Percentiles rank a stretch among this genome's conserved stretches.
Conservation (phyloP, 2,888 invertebrate genomes). For the Leptinotarsa juncta region DNA sequence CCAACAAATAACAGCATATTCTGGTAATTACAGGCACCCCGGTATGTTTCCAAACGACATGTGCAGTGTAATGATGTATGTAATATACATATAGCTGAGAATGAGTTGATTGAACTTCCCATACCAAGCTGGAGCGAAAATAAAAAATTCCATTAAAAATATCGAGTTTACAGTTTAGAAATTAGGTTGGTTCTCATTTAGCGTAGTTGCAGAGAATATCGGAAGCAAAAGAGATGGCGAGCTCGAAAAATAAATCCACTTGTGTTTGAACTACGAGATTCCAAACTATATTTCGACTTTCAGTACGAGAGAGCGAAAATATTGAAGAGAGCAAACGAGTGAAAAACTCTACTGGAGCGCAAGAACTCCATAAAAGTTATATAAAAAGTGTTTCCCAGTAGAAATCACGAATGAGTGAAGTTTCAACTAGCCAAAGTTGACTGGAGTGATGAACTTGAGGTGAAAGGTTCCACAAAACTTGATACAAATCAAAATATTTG, state of each 20-base stretch:
- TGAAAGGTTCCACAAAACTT: background rate
- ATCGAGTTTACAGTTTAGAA: constrained; percentile 18
- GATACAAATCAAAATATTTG: too few relatives aligned
- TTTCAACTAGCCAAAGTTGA: background rate
- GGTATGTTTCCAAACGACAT: background rate
- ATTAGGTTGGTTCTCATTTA: background rate
- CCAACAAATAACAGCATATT: too few relatives aligned
- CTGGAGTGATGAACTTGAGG: background rate
- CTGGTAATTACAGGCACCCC: too few relatives aligned
- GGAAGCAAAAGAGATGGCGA: constrained; percentile 11
- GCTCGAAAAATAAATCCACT: background rate
- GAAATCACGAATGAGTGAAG: background rate
- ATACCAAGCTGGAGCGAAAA: background rate
- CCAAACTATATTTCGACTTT: background rate
- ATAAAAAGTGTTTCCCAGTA: background rate
- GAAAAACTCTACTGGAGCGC: background rate
- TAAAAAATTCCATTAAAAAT: constrained; percentile 24
- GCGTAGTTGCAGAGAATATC: background rate
- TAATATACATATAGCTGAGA: background rate
- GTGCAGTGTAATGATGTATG: constrained; percentile 2
- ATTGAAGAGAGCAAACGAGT: background rate
- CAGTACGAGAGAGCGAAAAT: background rate
- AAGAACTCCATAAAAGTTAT: background rate
- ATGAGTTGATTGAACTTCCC: background rate
- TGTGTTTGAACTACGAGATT: background rate